Conservation (phyloP, 2,113 vertebrate genomes). For the Oreochromis niloticus region DNA sequence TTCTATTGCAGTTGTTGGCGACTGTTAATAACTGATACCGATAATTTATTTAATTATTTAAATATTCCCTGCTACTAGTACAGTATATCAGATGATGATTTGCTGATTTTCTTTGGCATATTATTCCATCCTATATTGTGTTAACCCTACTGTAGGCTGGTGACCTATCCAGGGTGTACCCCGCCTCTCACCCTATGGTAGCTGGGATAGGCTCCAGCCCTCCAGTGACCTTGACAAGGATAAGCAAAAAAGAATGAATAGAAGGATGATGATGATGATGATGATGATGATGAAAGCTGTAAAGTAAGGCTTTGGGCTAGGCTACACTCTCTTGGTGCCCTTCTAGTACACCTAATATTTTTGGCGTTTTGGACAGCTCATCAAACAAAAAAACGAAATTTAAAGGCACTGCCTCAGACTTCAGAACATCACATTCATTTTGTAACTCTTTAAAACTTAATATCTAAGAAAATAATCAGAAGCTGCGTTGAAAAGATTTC, state of each 20-base stretch:
- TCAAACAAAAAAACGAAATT: background rate
- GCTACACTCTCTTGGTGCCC: background rate
- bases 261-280: background rate
- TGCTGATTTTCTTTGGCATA: background rate
- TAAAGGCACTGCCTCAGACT: background rate
- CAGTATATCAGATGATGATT: background rate
- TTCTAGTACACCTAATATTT: background rate
- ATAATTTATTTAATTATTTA: background rate
- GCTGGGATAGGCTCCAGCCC: background rate
- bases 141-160: background rate
- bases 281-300: background rate
- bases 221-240: background rate
- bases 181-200: background rate
- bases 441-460: background rate
- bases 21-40: background rate
- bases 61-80: background rate
- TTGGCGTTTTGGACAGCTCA: background rate
- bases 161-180: background rate
- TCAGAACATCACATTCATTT: background rate
- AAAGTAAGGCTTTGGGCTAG: accelerated
- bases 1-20: background rate
- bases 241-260: background rate
- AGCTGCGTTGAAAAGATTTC: background rate
- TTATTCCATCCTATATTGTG: background rate
- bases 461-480: background rate